Percentiles rank a stretch among this genome's conserved stretches.
Conservation (phyloP, 2,888 invertebrate genomes). For the Hirtodrosophila trivittata region DNA sequence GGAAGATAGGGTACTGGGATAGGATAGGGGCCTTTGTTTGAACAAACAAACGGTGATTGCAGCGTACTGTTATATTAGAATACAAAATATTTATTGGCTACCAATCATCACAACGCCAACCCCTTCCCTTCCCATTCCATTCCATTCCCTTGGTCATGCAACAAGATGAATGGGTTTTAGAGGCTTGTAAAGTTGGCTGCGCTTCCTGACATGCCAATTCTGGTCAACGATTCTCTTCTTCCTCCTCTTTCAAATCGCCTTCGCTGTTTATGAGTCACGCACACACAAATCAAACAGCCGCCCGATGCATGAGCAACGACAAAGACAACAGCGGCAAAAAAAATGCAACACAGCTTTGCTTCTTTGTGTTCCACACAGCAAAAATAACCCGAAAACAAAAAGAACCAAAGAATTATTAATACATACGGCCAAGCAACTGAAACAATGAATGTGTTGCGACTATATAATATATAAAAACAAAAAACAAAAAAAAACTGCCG, state of each 20-base stretch:
- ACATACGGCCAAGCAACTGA: slow-evolving; percentile 28
- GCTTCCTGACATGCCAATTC: slow-evolving; percentile 58
- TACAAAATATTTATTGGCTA: no score
- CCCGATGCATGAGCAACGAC: slow-evolving; percentile 17
- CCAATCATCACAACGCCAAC: no score
- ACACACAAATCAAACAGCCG: slow-evolving; percentile 23
- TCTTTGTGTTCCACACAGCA: slow-evolving; percentile 32
- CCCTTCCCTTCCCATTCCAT: no score
- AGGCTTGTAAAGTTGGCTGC: slow-evolving; percentile 22
- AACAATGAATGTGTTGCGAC: slow-evolving; percentile 14
- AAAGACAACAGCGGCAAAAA: slow-evolving; percentile 1
- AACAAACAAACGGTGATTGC: not conserved
- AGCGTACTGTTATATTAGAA: not conserved
- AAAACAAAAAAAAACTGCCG: slow-evolving; percentile 8
- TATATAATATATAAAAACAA: slow-evolving; percentile 6
- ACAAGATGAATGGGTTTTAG: not conserved
- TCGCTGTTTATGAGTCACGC: slow-evolving; percentile 44
- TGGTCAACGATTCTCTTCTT: slow-evolving; percentile 32
- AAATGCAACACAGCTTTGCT: slow-evolving; percentile 20
- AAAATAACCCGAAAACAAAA: slow-evolving; percentile 14
- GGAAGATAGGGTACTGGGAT: no score
- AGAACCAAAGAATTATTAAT: slow-evolving; percentile 44
- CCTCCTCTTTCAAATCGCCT: slow-evolving; percentile 10
- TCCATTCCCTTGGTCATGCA: no score
- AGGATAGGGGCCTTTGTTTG: not conserved